These are phyloP conservation scores for Nothocercus julius DNA, from an alignment of 2,113 vertebrate genomes.

Conservation along the genomic window DNA sequence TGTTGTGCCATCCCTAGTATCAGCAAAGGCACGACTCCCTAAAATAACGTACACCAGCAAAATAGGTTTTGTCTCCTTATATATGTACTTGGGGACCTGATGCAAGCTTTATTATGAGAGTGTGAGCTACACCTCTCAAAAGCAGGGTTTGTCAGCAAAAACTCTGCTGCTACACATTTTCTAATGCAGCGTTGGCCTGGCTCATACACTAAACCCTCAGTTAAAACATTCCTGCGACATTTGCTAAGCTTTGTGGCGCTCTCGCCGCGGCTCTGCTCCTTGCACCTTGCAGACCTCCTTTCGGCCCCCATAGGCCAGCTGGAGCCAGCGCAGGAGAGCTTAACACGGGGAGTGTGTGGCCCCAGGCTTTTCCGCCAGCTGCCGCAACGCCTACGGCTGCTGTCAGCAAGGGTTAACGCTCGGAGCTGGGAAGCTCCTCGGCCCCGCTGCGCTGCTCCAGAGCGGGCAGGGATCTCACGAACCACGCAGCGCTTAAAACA, in stretches of 20 bases:
- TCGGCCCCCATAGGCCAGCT: background rate
- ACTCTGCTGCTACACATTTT: background rate
- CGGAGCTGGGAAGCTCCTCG: background rate
- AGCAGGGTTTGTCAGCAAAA: background rate
- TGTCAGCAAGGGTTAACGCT: background rate
- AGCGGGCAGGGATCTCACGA: background rate
- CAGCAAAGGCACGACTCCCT: background rate
- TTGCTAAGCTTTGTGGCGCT: background rate
- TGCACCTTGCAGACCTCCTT: background rate
- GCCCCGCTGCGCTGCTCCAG: background rate
- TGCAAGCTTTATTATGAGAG: background rate
- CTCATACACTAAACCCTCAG: background rate
- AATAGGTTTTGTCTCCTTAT: background rate
- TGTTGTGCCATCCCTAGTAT: background rate
- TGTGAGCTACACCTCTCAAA: background rate
- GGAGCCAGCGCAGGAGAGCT: fast-evolving
- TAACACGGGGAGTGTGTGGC: no score
- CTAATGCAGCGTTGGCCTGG: background rate
- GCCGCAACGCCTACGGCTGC: background rate
- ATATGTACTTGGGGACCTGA: background rate
- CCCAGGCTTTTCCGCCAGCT: background rate
- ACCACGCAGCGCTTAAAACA: conserved; percentile 15
- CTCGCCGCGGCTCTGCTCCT: background rate
- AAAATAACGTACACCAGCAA: background rate
- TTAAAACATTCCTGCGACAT: background rate